Base-by-base conservation (phyloP, 2,113 vertebrate genomes). In the Rafetus swinhoei region DNA sequence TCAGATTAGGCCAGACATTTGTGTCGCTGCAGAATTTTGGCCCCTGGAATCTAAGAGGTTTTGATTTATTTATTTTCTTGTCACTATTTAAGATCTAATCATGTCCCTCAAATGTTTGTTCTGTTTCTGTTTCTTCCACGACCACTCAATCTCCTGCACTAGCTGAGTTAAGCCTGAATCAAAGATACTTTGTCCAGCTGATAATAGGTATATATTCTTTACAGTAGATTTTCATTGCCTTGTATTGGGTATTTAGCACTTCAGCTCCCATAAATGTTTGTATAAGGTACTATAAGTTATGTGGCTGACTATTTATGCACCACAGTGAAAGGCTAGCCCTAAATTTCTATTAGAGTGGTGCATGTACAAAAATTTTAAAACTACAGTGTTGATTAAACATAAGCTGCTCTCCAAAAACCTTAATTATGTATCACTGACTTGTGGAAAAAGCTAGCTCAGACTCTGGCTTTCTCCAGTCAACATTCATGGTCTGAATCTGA, bases 251-350 rank as follows among this genome's bases (percentile, higher is more conserved):
- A 57, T 19, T 89, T 9, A 85, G 57, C 83, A 56, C 39, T 76
- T 12, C 29, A 2, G 19, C 86, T 76, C 32, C 54, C 56, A 52
- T 80, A 19, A 7, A 24, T 25, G 74, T 59, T 83, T 8, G 52
- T 27, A 69, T 45, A 45, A 79, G 79, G 53, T 84, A 8, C 14
- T 27, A 69, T 45, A 45, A 81, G 79, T 56, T 84, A 8, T 16
- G 3, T 45, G 79, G 69, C 76, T 2, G 1, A 45, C 86, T 45
- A 14, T 29, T 19, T 52, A 32, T n/a, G 52, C 52, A 7, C 0
- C 0, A 4, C 1, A 83, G 14, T 85, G 50, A 79, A 39, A 76
- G 74, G 6, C 6, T 1, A 0, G 5, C 59, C 5, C 6, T 45
- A 77, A 60, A 2, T n/a, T 9, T 53, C 79, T 6, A 0, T 57